These are phyloP conservation scores for Morphnarchus princeps DNA, from an alignment of 2,113 vertebrate genomes.

Conservation along the genomic window DNA sequence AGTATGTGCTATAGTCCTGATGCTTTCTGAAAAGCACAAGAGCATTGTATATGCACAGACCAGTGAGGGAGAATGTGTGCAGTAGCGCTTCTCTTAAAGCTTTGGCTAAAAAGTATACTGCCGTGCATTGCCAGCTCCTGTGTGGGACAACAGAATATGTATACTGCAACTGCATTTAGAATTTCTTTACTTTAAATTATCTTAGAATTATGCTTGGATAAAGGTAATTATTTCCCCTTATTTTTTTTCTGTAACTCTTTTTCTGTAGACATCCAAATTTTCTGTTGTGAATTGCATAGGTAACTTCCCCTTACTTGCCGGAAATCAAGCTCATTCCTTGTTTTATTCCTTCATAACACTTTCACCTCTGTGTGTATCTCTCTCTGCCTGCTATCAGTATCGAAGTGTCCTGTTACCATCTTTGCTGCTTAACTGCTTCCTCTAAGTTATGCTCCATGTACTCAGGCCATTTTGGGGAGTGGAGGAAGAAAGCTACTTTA, in stretches of 20 bases:
- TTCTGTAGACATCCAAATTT: background rate
- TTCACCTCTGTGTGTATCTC: background rate
- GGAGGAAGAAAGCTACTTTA: background rate
- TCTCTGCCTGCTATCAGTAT: background rate
- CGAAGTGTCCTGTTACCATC: background rate
- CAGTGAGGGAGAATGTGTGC: background rate
- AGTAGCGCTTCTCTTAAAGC: background rate
- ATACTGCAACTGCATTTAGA: background rate
- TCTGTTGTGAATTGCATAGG: background rate
- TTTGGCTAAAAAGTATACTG: background rate
- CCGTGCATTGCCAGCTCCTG: background rate
- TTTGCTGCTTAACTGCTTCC: background rate
- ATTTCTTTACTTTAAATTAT: background rate
- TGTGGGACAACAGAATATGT: no score
- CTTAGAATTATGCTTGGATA: background rate
- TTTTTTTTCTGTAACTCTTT: no score
- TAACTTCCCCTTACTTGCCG: background rate
- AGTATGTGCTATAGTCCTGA: background rate
- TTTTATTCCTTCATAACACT: background rate
- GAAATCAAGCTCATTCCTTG: background rate
- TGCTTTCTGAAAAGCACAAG: background rate
- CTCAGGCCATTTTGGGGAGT: background rate
- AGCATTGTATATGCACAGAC: background rate
- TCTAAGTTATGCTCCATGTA: background rate
- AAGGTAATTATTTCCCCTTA: background rate